phyloP scores from a whole-genome alignment of 1,140 invertebrate species.

The Holotrichia oblita region DNA sequence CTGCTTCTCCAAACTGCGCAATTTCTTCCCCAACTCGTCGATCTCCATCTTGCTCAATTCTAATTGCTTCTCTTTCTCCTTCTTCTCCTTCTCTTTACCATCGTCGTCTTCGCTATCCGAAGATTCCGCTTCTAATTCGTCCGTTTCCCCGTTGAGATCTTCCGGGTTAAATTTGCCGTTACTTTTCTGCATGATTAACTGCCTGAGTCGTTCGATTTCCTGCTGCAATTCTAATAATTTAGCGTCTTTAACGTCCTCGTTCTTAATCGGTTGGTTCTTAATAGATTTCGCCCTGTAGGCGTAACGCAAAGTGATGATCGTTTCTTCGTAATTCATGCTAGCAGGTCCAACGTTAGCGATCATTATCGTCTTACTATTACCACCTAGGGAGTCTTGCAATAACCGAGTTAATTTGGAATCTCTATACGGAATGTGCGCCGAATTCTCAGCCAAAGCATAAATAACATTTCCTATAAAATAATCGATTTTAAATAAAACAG shows the following conservation, averaged over 20 bases:
- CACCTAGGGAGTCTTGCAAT: slow-evolving; percentile 93
- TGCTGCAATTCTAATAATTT: slow-evolving; percentile 57
- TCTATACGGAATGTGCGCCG: slow-evolving; percentile 90
- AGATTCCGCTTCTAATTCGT: slow-evolving; percentile 43
- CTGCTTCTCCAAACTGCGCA: slow-evolving; percentile 83
- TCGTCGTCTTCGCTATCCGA: slow-evolving; percentile 46
- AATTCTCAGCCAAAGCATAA: slow-evolving; percentile 90
- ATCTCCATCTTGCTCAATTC: slow-evolving; percentile 59
- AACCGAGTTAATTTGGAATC: too few species aligned
- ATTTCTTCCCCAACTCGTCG: slow-evolving; percentile 64
- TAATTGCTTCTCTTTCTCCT: slow-evolving; percentile 54
- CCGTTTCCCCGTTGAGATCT: not conserved
- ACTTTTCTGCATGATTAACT: slow-evolving; percentile 55
- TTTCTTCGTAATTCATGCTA: slow-evolving; percentile 95
- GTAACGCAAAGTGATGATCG: slow-evolving; percentile 90
- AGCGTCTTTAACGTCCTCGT: slow-evolving; percentile 83
- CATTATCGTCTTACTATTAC: slow-evolving; percentile 97
- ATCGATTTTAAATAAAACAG: not conserved
- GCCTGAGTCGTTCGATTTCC: slow-evolving; percentile 58
- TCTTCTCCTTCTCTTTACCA: slow-evolving; percentile 53
- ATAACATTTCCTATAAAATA: slow-evolving; percentile 96
- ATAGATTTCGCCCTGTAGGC: slow-evolving; percentile 93
- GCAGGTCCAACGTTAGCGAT: slow-evolving; percentile 98
- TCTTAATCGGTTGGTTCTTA: slow-evolving; percentile 94
- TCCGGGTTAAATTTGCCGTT: slow-evolving; percentile 49